Evolutionary conservation across 2,797 vertebrate genomes (phyloP), one percentile per base, ranked within the genome.

Genomic region (Artibeus lituratus): DNA sequence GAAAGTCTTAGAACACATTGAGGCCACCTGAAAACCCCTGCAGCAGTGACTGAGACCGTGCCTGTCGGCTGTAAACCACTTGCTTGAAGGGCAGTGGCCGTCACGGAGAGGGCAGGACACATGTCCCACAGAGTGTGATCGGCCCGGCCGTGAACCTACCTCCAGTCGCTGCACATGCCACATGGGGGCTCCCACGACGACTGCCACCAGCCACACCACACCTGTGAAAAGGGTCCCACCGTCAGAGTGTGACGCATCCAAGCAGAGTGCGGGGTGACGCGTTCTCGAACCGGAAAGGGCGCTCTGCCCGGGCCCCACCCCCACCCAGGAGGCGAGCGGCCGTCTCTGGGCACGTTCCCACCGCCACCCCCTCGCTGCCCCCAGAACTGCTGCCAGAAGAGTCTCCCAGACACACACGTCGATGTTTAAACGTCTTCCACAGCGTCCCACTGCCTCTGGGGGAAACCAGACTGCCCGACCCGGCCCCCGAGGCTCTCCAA

Each of bases 101-200:
- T 10, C 55, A 10, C 10, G 22, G 55, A 77, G 65, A 44, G 16
- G 1, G 2, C 3, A 1, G n/a, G 49, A 74, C 39, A 47, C 29
- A 24, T 42, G 44, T 83, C 24, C 39, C 74, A 32, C 2, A 69
- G 55, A 2, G 55, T 26, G 32, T 22, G 26, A 35, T 5, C 9
- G 32, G 21, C 74, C 53, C 59, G 51, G 15, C 1, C 47, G 65
- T 0, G 0, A 70, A 73, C 95, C 10, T 98, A 99, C 98, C 98
- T 99, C 98, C 5, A 99, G 98, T 7, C 65, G 95, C 10, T 99
- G 98, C 51, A 98, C 98, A 0, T 98, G 98, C 98, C 98, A 99
- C 98, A 98, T 98, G 42, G 98, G 98, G 11, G 98, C 97, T 22
- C 98, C 98, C 24, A 98, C 98, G 49, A 98, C 83, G 80, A 98